Base-by-base conservation (phyloP, 2,797 vertebrate species). In the Cottoperca gobio region DNA sequence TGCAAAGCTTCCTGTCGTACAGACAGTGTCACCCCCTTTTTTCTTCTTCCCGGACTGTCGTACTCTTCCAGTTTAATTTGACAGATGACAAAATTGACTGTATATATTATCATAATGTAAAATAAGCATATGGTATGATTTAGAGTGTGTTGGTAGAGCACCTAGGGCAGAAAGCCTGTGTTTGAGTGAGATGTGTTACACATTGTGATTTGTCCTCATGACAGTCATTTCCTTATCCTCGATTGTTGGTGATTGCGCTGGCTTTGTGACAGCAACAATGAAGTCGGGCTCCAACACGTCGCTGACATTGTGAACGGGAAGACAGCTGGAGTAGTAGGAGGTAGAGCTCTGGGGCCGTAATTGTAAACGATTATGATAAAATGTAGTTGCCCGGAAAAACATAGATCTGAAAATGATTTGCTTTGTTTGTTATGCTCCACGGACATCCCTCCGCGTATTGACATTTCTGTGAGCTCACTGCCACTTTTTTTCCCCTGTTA, bases 251-350 rank as follows among this genome's bases (percentile, higher is more conserved):
- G 78, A 88, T 81, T 85, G 77, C 11, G 23, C 79, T 86, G 79
- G 81, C 86, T 86, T 91, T 91, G 79, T 84, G 88, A 90, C 80
- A 62, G 84, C 71, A 74, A 91, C 90, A 89, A 90, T 85, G 76
- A 83, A 86, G 76, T 87, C 81, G 82, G 84, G 68, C 73, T 83
- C 57, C 70, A 49, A 61, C 65, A 68, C 66, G 40, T 83, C 59
- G 53, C 81, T 82, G 84, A 83, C 74, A 83, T 72, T 64, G 66
- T 79, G 65, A 84, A 77, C 21, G 21, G 21, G 65, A 70, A 79
- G 76, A 83, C 81, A 83, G 87, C 73, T 78, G 69, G 76, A 75
- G 79, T 73, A 88, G 65, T 79, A 67, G 77, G 84, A 88, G 60
- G 82, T n/a, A 62, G 67, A 55, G 16, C 65, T 54, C 65, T n/a